Evolutionary conservation across 2,888 invertebrate species (phyloP).

Genomic region (Meliscaeva auricollis): DNA sequence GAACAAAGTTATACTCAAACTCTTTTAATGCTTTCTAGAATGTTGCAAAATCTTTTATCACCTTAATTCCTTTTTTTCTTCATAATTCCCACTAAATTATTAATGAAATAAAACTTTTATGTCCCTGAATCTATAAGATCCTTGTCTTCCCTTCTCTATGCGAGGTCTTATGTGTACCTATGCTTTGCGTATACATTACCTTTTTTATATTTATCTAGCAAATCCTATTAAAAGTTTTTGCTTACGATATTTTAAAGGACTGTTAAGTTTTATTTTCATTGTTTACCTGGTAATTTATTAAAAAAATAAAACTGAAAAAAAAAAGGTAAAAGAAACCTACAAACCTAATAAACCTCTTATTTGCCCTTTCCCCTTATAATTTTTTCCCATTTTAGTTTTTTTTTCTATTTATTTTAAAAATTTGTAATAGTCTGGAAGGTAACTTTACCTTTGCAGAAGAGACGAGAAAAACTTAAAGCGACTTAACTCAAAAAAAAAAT

Average conservation of each 20-base stretch:
- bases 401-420: constrained; percentile 9
- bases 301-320: neutral
- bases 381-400: constrained; percentile 30
- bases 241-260: neutral
- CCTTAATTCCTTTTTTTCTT: too few relatives aligned
- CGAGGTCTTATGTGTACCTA: too few relatives aligned
- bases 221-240: constrained; percentile 36
- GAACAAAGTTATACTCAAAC: too few relatives aligned
- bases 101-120: too few relatives aligned
- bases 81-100: too few relatives aligned
- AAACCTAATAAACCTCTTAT: constrained; percentile 48
- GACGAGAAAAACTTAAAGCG: neutral
- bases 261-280: constrained; percentile 28
- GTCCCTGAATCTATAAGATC: too few relatives aligned
- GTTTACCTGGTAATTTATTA: constrained; percentile 34
- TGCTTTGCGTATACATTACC: too few relatives aligned
- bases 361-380: constrained; percentile 28
- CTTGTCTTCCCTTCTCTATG: too few relatives aligned
- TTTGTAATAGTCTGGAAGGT: constrained; percentile 5
- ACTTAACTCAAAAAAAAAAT: too few relatives aligned
- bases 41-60: too few relatives aligned
- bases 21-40: too few relatives aligned
- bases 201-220: neutral
- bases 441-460: neutral
- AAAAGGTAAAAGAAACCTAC: neutral